Conservation (phyloP, 2,888 invertebrate species). For the Dasysyrphus albostriatus region DNA sequence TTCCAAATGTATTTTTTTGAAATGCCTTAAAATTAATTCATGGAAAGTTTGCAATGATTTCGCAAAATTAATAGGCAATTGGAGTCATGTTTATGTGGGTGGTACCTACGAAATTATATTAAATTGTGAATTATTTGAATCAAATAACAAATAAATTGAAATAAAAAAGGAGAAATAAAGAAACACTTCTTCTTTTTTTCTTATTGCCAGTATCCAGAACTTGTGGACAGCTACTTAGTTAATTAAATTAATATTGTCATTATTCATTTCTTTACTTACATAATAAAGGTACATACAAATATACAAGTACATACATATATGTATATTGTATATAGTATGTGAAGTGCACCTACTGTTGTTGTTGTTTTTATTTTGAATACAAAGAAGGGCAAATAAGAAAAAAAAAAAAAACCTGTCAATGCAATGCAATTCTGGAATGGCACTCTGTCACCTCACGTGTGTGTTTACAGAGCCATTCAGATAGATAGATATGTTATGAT, state of each 20-base stretch:
- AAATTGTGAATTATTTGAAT: neutral
- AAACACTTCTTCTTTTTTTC: neutral
- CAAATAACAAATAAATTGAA: neutral
- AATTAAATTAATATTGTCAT: constrained; percentile 14
- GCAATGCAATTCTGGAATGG: constrained; percentile 6
- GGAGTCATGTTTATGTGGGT: neutral
- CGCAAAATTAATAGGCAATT: neutral
- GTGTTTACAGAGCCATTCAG: constrained; percentile 22
- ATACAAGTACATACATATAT: neutral
- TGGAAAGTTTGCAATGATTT: no score
- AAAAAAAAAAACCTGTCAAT: constrained; percentile 13
- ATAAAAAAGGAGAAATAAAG: neutral
- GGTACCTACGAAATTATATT: neutral
- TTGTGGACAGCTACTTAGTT: neutral
- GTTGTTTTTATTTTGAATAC: constrained; percentile 2
- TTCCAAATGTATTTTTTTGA: no score
- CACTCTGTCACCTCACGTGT: constrained; percentile 27
- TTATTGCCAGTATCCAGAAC: neutral
- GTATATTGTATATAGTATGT: neutral
- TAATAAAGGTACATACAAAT: no score
- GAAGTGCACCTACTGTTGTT: neutral
- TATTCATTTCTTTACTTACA: neutral
- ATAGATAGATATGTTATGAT: constrained; percentile 18
- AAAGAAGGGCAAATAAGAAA: constrained; percentile 1
- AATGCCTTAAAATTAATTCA: no score